These are phyloP conservation scores for Aleiodes alternator DNA, from an alignment of 2,888 invertebrate species.

Conservation along the genomic window DNA sequence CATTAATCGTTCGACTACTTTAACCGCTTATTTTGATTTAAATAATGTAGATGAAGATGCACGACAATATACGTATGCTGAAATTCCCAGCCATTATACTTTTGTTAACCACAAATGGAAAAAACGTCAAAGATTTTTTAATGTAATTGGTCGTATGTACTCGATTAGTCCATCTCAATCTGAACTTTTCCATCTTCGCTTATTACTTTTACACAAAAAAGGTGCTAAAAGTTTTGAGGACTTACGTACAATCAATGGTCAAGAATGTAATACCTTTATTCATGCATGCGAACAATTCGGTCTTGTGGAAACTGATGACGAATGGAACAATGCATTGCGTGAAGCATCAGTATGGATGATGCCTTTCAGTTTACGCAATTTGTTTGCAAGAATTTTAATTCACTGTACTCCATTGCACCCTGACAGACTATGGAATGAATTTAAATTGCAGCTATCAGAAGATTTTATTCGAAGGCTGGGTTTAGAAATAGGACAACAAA, in stretches of 20 bases:
- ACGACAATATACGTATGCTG: conserved; percentile 30
- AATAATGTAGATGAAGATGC: conserved; percentile 37
- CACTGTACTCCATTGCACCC: conserved; percentile 56
- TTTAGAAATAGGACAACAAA: conserved; percentile 23
- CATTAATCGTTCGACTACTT: conserved; percentile 26
- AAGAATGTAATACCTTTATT: conserved; percentile 53
- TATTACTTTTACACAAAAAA: conserved; percentile 60
- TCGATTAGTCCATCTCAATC: conserved; percentile 55
- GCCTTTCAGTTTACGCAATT: conserved; percentile 57
- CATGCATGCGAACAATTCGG: conserved; percentile 59
- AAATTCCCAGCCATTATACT: conserved; percentile 39
- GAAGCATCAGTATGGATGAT: conserved; percentile 50
- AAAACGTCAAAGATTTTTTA: conserved; percentile 42
- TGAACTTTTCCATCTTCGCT: conserved; percentile 58
- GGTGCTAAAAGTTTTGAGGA: conserved; percentile 61
- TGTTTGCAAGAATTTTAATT: conserved; percentile 65
- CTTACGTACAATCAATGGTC: not conserved
- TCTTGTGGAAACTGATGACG: conserved; percentile 62
- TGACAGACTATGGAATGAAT: conserved; percentile 57
- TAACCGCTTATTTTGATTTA: conserved; percentile 34
- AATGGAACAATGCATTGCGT: conserved; percentile 48
- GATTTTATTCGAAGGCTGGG: conserved; percentile 37
- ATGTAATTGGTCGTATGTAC: conserved; percentile 42
- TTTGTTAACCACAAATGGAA: conserved; percentile 39
- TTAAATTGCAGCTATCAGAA: conserved; percentile 49